phyloP scores from a whole-genome alignment of 2,888 invertebrate genomes.

The Panopea generosa region DNA sequence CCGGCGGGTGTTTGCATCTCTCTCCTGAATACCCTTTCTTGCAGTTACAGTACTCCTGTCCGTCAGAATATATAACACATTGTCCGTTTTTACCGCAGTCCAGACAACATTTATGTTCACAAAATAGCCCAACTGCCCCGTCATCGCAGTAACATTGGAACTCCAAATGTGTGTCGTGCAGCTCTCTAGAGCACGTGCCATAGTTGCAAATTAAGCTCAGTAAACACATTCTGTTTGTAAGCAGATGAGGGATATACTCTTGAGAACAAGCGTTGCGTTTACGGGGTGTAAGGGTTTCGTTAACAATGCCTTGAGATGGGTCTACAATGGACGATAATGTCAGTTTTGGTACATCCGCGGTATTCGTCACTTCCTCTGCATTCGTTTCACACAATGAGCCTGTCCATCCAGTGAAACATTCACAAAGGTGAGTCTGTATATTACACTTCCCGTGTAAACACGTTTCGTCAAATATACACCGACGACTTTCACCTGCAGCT shows the following conservation, averaged over 20 bases:
- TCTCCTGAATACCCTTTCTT: constrained; percentile 27
- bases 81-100: constrained; percentile 46
- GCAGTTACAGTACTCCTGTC: constrained; percentile 43
- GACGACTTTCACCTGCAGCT: too few relatives aligned
- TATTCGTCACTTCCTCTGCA: too few relatives aligned
- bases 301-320: too few relatives aligned
- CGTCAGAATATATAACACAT: constrained; percentile 35
- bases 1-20: constrained; percentile 15
- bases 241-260: not conserved
- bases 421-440: too few relatives aligned
- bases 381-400: too few relatives aligned
- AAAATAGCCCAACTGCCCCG: constrained; percentile 44
- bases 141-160: constrained; percentile 36
- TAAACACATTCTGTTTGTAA: not conserved
- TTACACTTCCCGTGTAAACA: too few relatives aligned
- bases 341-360: too few relatives aligned
- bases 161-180: constrained; percentile 29
- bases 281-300: not conserved
- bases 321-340: too few relatives aligned
- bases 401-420: too few relatives aligned
- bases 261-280: not conserved
- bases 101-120: constrained; percentile 51
- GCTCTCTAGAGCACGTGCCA: constrained; percentile 35
- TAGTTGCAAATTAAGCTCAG: constrained; percentile 15
- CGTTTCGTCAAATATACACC: too few relatives aligned